phyloP scores from a whole-genome alignment of 2,113 vertebrate genomes.

The Apistogramma diplotaenia region DNA sequence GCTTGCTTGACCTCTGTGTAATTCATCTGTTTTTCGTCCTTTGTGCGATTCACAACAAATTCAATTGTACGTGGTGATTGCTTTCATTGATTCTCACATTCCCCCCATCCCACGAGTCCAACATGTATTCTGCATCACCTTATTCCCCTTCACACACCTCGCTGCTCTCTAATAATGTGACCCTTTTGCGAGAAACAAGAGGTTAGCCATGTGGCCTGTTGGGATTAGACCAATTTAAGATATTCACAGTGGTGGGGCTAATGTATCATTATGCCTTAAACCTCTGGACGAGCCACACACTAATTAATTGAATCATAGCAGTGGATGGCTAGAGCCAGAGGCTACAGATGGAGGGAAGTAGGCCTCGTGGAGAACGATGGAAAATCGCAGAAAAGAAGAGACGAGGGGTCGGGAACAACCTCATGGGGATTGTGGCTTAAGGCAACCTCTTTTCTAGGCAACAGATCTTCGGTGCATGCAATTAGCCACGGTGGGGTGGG shows the following conservation, averaged over 20 bases:
- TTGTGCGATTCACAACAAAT: slow-evolving; percentile 54
- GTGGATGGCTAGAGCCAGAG: slow-evolving; percentile 62
- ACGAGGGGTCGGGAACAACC: slow-evolving; percentile 40
- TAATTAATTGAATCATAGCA: slow-evolving; percentile 76
- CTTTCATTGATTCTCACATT: slow-evolving; percentile 67
- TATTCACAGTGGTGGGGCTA: slow-evolving; percentile 48
- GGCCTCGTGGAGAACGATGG: slow-evolving; percentile 42
- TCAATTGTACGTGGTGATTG: slow-evolving; percentile 63
- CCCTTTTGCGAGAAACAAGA: slow-evolving; percentile 37
- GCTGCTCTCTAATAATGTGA: slow-evolving; percentile 57
- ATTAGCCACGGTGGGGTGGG: slow-evolving; percentile 61
- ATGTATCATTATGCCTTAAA: slow-evolving; percentile 64
- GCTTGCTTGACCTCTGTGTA: slow-evolving; percentile 39
- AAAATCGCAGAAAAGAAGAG: slow-evolving; percentile 35
- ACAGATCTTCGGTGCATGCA: slow-evolving; percentile 71
- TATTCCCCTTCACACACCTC: slow-evolving; percentile 53
- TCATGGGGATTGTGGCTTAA: slow-evolving; percentile 67
- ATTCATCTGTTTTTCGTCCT: slow-evolving; percentile 30
- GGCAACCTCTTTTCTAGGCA: slow-evolving; percentile 67
- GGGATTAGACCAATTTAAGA: slow-evolving; percentile 68
- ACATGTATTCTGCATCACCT: slow-evolving; percentile 34
- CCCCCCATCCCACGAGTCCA: slow-evolving; percentile 38
- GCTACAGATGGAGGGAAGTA: slow-evolving; percentile 51
- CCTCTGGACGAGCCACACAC: slow-evolving; percentile 61
- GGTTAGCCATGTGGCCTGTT: slow-evolving; percentile 33